Evolutionary conservation across 2,797 vertebrate species (phyloP).

Genomic region (Intellagama lesueurii): DNA sequence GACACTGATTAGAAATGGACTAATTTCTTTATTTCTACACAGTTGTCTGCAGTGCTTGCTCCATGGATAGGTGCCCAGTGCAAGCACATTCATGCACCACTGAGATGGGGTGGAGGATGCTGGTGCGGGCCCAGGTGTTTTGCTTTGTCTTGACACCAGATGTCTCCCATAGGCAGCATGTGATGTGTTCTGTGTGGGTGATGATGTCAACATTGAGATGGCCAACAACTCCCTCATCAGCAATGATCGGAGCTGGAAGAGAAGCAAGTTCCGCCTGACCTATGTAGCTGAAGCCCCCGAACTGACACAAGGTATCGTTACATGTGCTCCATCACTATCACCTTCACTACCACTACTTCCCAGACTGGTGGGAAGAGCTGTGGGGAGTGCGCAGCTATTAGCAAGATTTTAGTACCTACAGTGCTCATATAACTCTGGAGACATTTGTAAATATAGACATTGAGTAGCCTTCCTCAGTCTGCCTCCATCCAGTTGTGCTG

Average conservation of each 20-base stretch:
- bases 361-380: too few relatives aligned
- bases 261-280: slow-evolving; percentile 94
- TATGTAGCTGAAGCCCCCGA: slow-evolving; percentile 91
- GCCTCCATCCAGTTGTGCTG: too few relatives aligned
- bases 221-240: slow-evolving; percentile 96
- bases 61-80: not conserved
- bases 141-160: slow-evolving; percentile 39
- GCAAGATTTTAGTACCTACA: too few relatives aligned
- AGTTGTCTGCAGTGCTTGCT: not conserved
- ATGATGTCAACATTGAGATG: slow-evolving; percentile 98
- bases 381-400: too few relatives aligned
- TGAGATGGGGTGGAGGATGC: too few relatives aligned
- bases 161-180: slow-evolving; percentile 88
- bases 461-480: too few relatives aligned
- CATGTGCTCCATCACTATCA: too few relatives aligned
- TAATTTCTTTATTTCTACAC: not conserved
- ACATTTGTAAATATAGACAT: too few relatives aligned
- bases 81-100: too few relatives aligned
- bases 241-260: slow-evolving; percentile 98
- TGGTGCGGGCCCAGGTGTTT: too few relatives aligned
- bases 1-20: not conserved
- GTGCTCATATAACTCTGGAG: too few relatives aligned
- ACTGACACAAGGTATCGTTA: slow-evolving; percentile 88
- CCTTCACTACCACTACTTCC: not conserved
- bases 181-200: slow-evolving; percentile 97